Conservation (phyloP, 2,797 vertebrate species). For the Nasua narica region DNA sequence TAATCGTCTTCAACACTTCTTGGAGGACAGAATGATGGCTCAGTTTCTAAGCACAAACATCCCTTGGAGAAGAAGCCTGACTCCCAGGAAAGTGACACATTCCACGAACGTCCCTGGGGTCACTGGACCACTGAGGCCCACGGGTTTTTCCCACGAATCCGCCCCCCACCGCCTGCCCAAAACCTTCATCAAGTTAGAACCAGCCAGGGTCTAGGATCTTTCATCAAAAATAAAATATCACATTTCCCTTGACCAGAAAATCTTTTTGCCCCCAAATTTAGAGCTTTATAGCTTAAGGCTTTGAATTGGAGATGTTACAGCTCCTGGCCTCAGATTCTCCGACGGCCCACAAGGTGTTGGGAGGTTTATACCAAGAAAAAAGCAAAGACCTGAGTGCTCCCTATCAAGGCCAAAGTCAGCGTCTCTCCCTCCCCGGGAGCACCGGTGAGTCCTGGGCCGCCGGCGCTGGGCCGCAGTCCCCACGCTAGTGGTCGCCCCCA, state of each 20-base stretch:
- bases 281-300: not conserved
- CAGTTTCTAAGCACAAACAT: not conserved
- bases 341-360: not conserved
- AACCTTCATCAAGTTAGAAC: not conserved
- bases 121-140: not conserved
- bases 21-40: not conserved
- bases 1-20: not conserved
- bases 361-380: slow-evolving; percentile 8
- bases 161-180: fast-evolving
- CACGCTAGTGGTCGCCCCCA: not conserved
- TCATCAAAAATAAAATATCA: not conserved
- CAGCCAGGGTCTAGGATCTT: fast-evolving
- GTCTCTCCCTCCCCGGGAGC: slow-evolving; percentile 8
- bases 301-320: not conserved
- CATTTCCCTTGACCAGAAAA: not conserved
- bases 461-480: not conserved
- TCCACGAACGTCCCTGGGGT: too few relatives aligned
- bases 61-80: not conserved
- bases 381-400: not conserved
- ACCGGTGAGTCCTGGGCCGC: not conserved
- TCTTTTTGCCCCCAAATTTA: not conserved
- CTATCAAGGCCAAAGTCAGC: slow-evolving; percentile 30
- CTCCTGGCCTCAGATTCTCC: not conserved
- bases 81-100: not conserved
- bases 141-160: fast-evolving